Conservation (phyloP, 2,113 vertebrate genomes). For the Coracopsis vasa region DNA sequence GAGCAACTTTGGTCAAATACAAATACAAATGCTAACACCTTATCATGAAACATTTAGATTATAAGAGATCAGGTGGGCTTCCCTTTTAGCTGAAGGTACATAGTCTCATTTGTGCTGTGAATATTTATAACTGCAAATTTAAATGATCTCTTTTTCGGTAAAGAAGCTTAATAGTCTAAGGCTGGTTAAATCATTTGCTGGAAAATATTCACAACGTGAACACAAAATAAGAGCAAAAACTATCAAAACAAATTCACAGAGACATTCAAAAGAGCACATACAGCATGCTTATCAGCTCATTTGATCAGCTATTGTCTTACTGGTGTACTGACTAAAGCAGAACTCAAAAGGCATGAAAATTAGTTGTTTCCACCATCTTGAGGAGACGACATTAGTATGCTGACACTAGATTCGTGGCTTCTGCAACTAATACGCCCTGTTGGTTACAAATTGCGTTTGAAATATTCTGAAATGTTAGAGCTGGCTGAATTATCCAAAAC, state of each 20-base stretch:
- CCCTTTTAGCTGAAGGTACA: neutral
- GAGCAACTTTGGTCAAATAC: no score
- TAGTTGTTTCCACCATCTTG: neutral
- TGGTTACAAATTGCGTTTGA: neutral
- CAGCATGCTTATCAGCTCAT: accelerated
- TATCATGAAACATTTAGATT: no score
- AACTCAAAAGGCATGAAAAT: neutral
- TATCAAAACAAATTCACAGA: neutral
- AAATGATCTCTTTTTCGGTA: neutral
- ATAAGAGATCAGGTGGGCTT: no score
- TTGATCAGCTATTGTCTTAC: neutral
- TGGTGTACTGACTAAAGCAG: accelerated
- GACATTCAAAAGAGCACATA: neutral
- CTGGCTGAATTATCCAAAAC: neutral
- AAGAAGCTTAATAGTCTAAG: neutral
- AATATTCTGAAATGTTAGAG: neutral
- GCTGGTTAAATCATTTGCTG: neutral
- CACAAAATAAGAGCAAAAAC: neutral
- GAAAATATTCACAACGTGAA: neutral
- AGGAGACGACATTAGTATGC: neutral
- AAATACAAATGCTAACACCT: no score
- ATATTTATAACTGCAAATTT: neutral
- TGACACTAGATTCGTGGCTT: neutral
- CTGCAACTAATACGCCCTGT: neutral
- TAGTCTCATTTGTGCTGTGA: neutral